Percentiles rank a stretch among this genome's conserved stretches.
phyloP scores from a whole-genome alignment of 2,888 invertebrate species.

The Asteroscopus sphinx region DNA sequence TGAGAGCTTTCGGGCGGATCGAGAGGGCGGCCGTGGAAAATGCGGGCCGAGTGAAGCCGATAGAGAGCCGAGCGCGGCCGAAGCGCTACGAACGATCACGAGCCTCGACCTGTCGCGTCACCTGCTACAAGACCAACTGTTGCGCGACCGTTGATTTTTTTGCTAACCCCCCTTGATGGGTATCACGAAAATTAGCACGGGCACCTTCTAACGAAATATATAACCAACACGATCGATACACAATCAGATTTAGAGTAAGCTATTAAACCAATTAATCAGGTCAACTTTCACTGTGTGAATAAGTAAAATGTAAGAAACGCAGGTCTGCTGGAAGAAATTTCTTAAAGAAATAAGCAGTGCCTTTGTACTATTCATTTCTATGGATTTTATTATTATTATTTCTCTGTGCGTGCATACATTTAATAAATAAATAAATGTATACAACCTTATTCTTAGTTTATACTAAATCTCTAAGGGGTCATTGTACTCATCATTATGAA shows the following conservation, averaged over 20 bases:
- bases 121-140: slow-evolving; percentile 88
- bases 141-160: slow-evolving; percentile 88
- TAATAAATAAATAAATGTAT: no score
- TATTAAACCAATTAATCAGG: no score
- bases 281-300: no score
- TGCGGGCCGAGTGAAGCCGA: slow-evolving; percentile 67
- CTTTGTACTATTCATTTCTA: no score
- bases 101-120: slow-evolving; percentile 86
- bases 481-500: no score
- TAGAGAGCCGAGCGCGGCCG: slow-evolving; percentile 66
- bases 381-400: no score
- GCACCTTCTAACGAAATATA: slow-evolving; percentile 45
- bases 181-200: slow-evolving; percentile 82
- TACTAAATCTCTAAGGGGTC: no score
- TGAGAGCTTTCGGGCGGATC: slow-evolving; percentile 87
- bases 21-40: slow-evolving; percentile 86
- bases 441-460: no score
- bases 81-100: slow-evolving; percentile 67
- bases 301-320: no score
- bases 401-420: no score
- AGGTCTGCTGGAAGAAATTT: no score
- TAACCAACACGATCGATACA: slow-evolving; percentile 29
- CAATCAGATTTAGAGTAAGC: slow-evolving; percentile 18
- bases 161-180: slow-evolving; percentile 73
- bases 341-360: no score